Conservation (phyloP, 2,797 vertebrate species). For the Hypotaenidia philippensis region DNA sequence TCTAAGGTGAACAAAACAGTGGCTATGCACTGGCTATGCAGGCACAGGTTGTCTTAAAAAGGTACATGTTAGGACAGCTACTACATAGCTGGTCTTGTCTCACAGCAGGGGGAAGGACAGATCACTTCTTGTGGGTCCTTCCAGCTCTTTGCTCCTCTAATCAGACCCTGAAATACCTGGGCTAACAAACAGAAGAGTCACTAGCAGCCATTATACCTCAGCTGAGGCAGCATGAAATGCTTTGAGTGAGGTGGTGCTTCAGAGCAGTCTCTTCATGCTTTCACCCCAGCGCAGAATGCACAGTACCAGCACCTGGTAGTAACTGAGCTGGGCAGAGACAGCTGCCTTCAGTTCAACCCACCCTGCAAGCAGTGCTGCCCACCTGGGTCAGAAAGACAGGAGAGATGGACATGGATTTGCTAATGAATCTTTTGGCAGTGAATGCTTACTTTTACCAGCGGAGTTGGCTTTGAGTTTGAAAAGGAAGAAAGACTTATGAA, state of each 20-base stretch:
- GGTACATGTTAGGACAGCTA: not conserved
- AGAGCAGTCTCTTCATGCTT: not conserved
- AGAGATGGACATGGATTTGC: not conserved
- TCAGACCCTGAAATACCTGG: not conserved
- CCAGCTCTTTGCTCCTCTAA: not conserved
- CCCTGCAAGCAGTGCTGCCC: not conserved
- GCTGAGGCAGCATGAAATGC: not conserved
- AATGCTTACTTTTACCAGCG: not conserved
- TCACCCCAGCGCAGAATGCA: not conserved
- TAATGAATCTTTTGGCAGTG: not conserved
- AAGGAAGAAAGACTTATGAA: not conserved
- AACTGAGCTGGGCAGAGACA: not conserved
- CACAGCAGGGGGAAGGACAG: not conserved
- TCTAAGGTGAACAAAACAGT: not conserved
- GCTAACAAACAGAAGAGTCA: not conserved
- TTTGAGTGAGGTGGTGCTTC: not conserved
- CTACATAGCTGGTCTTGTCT: not conserved
- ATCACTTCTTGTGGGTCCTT: not conserved
- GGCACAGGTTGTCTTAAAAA: not conserved
- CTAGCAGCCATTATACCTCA: not conserved
- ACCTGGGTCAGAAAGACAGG: not conserved
- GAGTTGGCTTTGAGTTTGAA: not conserved
- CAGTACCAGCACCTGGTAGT: not conserved
- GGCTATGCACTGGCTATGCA: not conserved
- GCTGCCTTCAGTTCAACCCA: not conserved